Percentiles rank a stretch among this genome's conserved stretches.
Evolutionary conservation across 2,113 vertebrate genomes (phyloP).

Genomic region (Podiceps cristatus): DNA sequence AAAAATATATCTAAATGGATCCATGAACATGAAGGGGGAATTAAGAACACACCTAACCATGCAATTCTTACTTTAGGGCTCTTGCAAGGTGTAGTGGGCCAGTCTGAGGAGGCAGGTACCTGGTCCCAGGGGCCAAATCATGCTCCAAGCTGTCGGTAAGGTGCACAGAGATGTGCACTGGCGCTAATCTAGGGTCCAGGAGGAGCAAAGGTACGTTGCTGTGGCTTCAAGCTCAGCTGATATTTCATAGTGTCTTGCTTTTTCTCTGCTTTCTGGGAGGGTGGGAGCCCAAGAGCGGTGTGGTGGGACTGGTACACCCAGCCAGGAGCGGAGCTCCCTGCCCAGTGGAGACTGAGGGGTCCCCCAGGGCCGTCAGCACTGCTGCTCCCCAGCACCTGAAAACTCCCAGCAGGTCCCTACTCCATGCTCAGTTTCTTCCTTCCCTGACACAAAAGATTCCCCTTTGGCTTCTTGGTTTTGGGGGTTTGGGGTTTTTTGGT

Average conservation of each 20-base stretch:
- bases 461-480: neutral
- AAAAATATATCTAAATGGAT: neutral
- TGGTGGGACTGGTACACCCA: neutral
- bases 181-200: neutral
- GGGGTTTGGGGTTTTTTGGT: too few species aligned
- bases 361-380: neutral
- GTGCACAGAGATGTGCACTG: neutral
- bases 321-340: neutral
- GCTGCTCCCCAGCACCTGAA: neutral
- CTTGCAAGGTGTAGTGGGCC: neutral
- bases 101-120: neutral
- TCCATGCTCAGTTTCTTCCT: neutral
- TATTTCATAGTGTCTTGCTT: neutral
- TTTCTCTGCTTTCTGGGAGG: neutral
- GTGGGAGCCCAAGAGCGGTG: accelerated
- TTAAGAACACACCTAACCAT: neutral
- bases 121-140: neutral
- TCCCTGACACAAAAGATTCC: neutral
- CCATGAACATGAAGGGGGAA: neutral
- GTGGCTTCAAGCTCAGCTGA: neutral
- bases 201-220: neutral
- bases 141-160: neutral
- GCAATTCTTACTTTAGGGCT: neutral
- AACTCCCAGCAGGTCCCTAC: neutral
- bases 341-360: neutral